These are phyloP conservation scores for Palythoa grandiflora DNA, from an alignment of 92 coral and sea anemone species.

Conservation along the genomic window DNA sequence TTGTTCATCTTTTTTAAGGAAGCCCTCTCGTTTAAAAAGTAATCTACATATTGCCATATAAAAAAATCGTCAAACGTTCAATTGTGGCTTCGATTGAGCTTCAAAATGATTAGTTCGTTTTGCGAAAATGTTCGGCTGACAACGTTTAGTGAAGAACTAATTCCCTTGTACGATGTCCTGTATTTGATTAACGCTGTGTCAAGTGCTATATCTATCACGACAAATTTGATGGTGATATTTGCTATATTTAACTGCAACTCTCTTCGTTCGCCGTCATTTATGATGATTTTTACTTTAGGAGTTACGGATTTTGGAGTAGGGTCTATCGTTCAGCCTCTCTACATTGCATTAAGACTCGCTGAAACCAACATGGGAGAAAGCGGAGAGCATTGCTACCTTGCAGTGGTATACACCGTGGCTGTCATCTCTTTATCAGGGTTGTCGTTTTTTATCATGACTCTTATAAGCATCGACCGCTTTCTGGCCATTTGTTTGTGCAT, in stretches of 20 bases:
- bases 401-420: conserved; percentile 5
- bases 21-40: too few species aligned
- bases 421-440: conserved; percentile 23
- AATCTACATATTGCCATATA: too few species aligned
- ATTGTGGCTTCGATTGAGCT: background rate
- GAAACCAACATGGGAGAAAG: background rate
- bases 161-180: background rate
- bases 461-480: conserved; percentile 34
- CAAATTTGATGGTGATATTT: conserved; percentile 7
- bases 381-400: conserved; percentile 9
- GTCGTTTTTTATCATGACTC: conserved; percentile 30
- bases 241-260: background rate
- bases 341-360: conserved; percentile 18
- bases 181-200: background rate
- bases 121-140: background rate
- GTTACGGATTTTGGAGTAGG: conserved; percentile 28
- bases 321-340: conserved; percentile 21
- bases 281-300: conserved; percentile 12
- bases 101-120: background rate
- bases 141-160: background rate
- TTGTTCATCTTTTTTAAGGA: too few species aligned
- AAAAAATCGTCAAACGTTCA: too few species aligned
- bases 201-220: conserved; percentile 4
- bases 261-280: conserved; percentile 14
- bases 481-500: conserved; percentile 25